A percentile compares a stretch with the other conserved stretches of the same genome.
Conservation (phyloP, 2,888 invertebrate species). For the Polia nebulosa region DNA sequence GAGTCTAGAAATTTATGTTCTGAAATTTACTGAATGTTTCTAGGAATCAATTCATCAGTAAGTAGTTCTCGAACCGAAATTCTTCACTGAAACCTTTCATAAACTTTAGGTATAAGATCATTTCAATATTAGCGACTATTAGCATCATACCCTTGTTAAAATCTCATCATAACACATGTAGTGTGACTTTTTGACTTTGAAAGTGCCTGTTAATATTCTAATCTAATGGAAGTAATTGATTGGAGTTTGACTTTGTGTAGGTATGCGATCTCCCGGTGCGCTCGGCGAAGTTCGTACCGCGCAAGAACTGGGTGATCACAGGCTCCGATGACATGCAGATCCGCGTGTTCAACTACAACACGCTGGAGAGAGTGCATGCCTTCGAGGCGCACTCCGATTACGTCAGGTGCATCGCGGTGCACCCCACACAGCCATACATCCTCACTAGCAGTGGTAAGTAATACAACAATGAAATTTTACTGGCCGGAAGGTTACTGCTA, state of each 20-base stretch:
- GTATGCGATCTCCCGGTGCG: conserved; percentile 99
- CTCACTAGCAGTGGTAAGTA: conserved; percentile 98
- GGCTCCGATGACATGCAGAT: conserved; percentile 99
- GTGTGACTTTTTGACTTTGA: not conserved
- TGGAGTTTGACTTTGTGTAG: conserved; percentile 87
- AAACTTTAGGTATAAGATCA: no score
- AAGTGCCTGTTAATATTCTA: not conserved
- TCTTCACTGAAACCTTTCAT: not conserved
- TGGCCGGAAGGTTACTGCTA: not conserved
- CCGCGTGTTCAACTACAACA: conserved; percentile 99
- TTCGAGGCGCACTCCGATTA: conserved; percentile 99
- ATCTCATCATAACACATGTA: not conserved
- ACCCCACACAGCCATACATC: conserved; percentile 99
- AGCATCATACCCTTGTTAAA: not conserved
- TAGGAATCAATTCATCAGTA: not conserved
- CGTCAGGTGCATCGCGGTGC: conserved; percentile 98
- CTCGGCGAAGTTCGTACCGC: conserved; percentile 98
- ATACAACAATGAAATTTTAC: not conserved
- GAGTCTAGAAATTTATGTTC: no score
- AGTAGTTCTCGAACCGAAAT: not conserved
- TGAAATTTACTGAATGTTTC: no score
- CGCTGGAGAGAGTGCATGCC: conserved; percentile 98
- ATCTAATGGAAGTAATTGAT: conserved; percentile 1
- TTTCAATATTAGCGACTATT: not conserved
- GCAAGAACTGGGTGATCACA: conserved; percentile 99